Conservation (phyloP, 2,797 vertebrate genomes). For the Pteropus rufus region DNA sequence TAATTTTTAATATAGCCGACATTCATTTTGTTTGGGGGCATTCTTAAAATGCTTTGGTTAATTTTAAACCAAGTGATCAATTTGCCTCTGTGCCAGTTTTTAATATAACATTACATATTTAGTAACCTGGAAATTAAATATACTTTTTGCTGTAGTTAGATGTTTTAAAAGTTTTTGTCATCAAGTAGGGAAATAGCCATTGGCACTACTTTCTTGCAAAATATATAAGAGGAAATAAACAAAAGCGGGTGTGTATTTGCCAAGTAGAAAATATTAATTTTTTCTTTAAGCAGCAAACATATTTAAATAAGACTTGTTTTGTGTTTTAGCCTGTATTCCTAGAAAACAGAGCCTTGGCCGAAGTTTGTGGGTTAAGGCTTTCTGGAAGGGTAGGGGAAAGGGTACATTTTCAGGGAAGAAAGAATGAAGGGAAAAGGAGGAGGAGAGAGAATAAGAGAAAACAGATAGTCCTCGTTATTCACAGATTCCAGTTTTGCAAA, state of each 20-base stretch:
- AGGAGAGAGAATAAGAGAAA: background rate
- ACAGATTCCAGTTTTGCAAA: background rate
- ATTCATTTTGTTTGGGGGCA: background rate
- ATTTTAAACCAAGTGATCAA: constrained; percentile 14
- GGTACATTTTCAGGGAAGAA: background rate
- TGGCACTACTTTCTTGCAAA: background rate
- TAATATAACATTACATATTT: background rate
- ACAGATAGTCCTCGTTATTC: background rate
- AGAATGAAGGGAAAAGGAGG: background rate
- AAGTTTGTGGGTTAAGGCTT: background rate
- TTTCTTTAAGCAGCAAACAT: background rate
- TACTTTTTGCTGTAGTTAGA: background rate
- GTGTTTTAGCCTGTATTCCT: background rate
- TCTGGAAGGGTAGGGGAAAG: background rate
- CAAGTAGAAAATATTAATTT: background rate
- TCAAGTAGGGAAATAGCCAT: background rate
- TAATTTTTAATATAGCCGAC: background rate
- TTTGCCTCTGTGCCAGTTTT: background rate
- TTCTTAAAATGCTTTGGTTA: constrained; percentile 27
- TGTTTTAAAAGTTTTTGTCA: background rate
- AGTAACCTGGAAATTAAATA: background rate
- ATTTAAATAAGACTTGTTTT: constrained; percentile 4
- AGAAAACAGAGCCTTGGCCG: background rate
- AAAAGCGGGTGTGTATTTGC: background rate
- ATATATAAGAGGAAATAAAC: background rate